Conservation (phyloP, 37 sponge, comb jelly and placozoan genomes). For the Oopsacas minuta region DNA sequence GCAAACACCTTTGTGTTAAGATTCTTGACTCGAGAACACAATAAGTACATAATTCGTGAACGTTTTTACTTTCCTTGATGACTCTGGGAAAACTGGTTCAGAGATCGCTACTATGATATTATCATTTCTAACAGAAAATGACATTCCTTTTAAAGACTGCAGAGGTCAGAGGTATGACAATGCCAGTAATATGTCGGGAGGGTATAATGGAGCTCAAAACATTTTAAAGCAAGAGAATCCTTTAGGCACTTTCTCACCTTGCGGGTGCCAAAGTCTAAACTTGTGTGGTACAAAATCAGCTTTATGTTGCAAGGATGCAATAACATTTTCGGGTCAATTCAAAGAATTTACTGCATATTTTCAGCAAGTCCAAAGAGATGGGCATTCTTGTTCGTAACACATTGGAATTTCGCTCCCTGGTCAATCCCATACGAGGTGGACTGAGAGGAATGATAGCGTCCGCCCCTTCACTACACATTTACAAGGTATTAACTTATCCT, state of each 20-base stretch:
- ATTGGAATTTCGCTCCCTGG: background rate
- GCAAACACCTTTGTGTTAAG: constrained; percentile 20
- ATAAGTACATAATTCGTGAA: constrained; percentile 7
- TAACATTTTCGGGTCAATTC: constrained; percentile 23
- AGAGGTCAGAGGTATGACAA: background rate
- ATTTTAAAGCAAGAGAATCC: background rate
- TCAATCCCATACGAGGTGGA: background rate
- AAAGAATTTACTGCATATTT: background rate
- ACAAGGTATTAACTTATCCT: too few relatives aligned
- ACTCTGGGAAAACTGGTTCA: constrained; percentile 2
- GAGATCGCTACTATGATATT: constrained; percentile 16
- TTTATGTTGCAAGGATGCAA: constrained; percentile 14
- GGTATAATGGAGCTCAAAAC: constrained; percentile 11
- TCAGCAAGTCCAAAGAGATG: constrained; percentile 19
- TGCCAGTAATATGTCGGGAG: constrained; percentile 15
- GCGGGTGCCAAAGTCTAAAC: constrained; percentile 13
- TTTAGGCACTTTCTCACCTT: background rate
- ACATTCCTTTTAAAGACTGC: background rate
- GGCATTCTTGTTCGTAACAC: background rate
- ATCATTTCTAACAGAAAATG: background rate
- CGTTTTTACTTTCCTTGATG: constrained; percentile 18
- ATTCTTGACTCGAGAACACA: background rate
- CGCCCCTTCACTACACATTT: background rate
- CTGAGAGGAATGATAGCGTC: background rate
- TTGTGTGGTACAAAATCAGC: background rate